Conservation (phyloP, 2,888 invertebrate genomes). For the Hecatera dysodea region DNA sequence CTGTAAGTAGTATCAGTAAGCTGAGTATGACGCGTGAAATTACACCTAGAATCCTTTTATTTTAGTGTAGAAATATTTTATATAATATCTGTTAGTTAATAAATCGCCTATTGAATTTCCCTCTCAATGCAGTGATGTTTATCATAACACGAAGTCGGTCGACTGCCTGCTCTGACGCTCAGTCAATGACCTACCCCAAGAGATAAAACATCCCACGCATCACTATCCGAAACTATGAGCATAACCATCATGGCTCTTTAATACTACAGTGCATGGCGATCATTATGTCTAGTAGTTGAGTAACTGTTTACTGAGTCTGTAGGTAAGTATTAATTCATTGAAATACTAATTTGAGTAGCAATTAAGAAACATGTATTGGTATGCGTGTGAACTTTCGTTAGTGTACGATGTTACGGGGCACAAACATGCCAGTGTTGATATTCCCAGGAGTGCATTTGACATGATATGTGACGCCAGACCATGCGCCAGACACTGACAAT, state of each 20-base stretch:
- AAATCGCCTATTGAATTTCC: conserved; percentile 9
- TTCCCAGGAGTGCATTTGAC: conserved; percentile 68
- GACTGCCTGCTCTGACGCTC: conserved; percentile 47
- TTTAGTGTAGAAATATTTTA: background rate
- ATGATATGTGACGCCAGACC: conserved; percentile 58
- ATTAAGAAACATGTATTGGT: conserved; percentile 42
- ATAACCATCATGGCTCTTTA: conserved; percentile 34
- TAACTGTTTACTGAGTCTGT: conserved; percentile 29
- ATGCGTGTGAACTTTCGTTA: conserved; percentile 62
- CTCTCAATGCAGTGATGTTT: conserved; percentile 37
- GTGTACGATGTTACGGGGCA: conserved; percentile 51
- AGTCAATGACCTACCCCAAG: conserved; percentile 75
- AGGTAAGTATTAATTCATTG: conserved; percentile 41
- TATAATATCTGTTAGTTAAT: background rate
- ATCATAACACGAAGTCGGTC: conserved; percentile 38
- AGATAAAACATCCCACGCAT: conserved; percentile 76
- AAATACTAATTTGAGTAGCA: conserved; percentile 54
- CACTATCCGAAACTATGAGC: conserved; percentile 65
- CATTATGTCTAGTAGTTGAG: conserved; percentile 20
- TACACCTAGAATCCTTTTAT: background rate
- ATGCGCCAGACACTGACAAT: conserved; percentile 55
- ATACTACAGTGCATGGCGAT: conserved; percentile 23
- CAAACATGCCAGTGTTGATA: conserved; percentile 61
- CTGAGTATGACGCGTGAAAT: background rate
- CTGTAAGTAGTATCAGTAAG: no score